Conservation (phyloP, 2,888 invertebrate genomes). For the Lithophane semibrunnea region DNA sequence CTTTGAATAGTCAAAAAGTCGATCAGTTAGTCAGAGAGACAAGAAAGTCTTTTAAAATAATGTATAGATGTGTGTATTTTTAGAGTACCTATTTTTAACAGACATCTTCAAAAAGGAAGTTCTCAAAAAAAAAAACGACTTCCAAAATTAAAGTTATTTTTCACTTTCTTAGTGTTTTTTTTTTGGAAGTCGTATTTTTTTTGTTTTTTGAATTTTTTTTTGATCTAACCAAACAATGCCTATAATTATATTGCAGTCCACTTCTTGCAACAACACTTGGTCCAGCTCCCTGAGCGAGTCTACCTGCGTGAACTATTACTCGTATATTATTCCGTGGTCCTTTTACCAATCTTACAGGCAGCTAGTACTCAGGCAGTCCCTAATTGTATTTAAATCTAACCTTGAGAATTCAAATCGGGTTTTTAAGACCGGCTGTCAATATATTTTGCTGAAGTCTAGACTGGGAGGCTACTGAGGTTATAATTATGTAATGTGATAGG, state of each 20-base stretch:
- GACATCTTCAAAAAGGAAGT: no score
- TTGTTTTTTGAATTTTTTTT: not conserved
- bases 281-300: not conserved
- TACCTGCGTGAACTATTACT: no score
- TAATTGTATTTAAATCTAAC: slow-evolving; percentile 57
- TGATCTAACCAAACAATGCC: not conserved
- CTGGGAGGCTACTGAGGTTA: slow-evolving; percentile 15
- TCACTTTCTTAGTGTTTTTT: no score
- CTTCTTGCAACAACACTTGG: not conserved
- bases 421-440: slow-evolving; percentile 51
- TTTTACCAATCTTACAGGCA: slow-evolving; percentile 29
- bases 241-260: not conserved
- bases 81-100: no score
- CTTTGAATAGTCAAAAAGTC: not conserved
- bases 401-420: slow-evolving; percentile 57
- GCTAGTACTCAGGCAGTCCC: slow-evolving; percentile 15
- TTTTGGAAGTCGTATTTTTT: no score
- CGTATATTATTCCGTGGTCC: not conserved
- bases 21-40: no score
- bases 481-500: slow-evolving; percentile 5
- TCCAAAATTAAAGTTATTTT: no score
- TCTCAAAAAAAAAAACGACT: no score
- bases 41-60: not conserved
- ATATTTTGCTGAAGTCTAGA: slow-evolving; percentile 48
- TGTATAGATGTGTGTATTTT: no score